These are phyloP conservation scores for Amitus sp. DNA, from an alignment of 2,888 invertebrate species.

Conservation along the genomic window DNA sequence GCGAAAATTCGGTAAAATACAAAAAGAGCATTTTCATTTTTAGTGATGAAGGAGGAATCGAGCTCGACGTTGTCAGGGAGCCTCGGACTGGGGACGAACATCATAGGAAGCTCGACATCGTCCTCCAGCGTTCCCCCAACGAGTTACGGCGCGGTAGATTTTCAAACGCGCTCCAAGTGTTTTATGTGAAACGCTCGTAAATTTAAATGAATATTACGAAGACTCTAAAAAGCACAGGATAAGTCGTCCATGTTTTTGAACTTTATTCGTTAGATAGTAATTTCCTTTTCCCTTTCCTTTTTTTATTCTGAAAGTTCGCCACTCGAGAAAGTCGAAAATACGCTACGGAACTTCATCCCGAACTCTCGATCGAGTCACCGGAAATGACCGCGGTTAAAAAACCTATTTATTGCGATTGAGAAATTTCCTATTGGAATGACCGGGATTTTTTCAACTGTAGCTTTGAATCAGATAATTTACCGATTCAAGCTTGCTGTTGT, in stretches of 20 bases:
- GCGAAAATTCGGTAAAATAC: background rate
- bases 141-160: slow-evolving; percentile 55
- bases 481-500: no score
- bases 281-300: background rate
- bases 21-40: background rate
- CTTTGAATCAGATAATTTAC: no score
- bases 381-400: no score
- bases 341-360: background rate
- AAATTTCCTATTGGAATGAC: no score
- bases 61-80: slow-evolving; percentile 52
- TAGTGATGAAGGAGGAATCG: slow-evolving; percentile 62
- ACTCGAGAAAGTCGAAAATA: background rate
- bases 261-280: slow-evolving; percentile 3
- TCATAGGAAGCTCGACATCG: slow-evolving; percentile 53
- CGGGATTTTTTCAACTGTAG: no score
- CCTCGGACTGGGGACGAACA: slow-evolving; percentile 52
- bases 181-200: slow-evolving; percentile 50
- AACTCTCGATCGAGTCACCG: background rate
- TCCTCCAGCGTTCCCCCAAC: slow-evolving; percentile 56
- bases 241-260: background rate
- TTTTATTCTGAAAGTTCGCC: background rate
- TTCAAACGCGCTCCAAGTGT: slow-evolving; percentile 57
- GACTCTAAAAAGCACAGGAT: slow-evolving; percentile 9
- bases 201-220: slow-evolving; percentile 5
- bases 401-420: no score